Conservation (phyloP, 2,113 vertebrate species). For the Riparia riparia region DNA sequence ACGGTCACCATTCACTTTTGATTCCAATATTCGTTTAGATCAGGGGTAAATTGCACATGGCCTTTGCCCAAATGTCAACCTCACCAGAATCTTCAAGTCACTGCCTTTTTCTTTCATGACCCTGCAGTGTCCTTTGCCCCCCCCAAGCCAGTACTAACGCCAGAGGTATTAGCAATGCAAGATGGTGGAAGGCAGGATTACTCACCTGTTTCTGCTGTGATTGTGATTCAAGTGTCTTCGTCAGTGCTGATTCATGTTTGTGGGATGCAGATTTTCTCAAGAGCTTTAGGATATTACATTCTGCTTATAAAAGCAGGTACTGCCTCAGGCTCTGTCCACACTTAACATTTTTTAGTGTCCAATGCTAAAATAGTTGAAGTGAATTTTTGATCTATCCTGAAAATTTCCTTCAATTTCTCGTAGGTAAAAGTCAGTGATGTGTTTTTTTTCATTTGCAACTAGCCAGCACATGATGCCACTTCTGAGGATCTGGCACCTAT, state of each 20-base stretch:
- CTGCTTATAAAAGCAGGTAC: background rate
- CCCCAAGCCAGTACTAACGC: background rate
- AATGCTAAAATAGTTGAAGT: background rate
- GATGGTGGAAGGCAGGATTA: background rate
- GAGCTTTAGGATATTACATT: background rate
- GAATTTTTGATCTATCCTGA: background rate
- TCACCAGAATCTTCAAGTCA: background rate
- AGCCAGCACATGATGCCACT: background rate
- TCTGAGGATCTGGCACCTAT: background rate
- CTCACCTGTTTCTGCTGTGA: background rate
- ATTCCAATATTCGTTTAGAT: background rate
- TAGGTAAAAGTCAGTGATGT: background rate
- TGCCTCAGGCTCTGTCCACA: background rate
- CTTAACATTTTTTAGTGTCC: background rate
- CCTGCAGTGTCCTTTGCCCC: background rate
- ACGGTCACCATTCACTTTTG: fast-evolving
- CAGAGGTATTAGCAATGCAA: background rate
- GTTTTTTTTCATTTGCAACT: background rate
- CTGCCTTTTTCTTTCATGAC: background rate
- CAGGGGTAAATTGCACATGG: background rate
- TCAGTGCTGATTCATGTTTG: conserved; percentile 19
- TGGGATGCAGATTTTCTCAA: background rate
- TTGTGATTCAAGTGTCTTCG: conserved; percentile 19
- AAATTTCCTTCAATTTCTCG: background rate
- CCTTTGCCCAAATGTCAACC: background rate